These are phyloP conservation scores for Phoebastria nigripes DNA, from an alignment of 2,797 vertebrate genomes.

Conservation along the genomic window DNA sequence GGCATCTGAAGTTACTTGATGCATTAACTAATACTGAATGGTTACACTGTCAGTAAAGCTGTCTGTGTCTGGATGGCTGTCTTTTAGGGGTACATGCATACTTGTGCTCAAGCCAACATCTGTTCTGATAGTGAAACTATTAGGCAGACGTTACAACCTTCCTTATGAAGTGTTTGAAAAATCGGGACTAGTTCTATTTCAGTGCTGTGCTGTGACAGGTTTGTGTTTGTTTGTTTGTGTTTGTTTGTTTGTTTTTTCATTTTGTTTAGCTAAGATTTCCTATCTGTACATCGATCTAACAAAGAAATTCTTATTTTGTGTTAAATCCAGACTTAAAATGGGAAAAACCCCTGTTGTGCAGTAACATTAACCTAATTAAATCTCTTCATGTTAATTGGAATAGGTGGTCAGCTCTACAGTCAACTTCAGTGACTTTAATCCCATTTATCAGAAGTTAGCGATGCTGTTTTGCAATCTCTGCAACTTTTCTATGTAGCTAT, in stretches of 20 bases:
- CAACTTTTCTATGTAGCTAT: not conserved
- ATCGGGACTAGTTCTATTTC: not conserved
- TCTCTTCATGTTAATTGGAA: not conserved
- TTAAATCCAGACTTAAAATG: not conserved
- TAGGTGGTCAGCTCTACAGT: not conserved
- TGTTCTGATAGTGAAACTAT: not conserved
- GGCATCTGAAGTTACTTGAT: not conserved
- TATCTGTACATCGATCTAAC: not conserved
- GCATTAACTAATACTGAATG: accelerated
- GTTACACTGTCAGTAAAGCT: not conserved
- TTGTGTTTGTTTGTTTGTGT: not conserved
- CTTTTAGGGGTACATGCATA: accelerated
- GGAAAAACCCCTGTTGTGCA: not conserved
- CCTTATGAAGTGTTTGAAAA: not conserved
- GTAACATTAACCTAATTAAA: not conserved
- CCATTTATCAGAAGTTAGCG: not conserved
- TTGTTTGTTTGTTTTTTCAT: not conserved
- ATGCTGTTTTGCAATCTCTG: not conserved
- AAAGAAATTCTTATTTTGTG: not conserved
- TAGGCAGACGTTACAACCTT: not conserved
- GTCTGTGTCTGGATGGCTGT: not conserved
- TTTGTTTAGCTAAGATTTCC: not conserved
- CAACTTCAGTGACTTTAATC: not conserved
- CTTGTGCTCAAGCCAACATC: not conserved
- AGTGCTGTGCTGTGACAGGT: not conserved